Evolutionary conservation across 2,888 invertebrate species (phyloP), one percentile per base, ranked within the genome.

Genomic region (Ametastegia equiseti): DNA sequence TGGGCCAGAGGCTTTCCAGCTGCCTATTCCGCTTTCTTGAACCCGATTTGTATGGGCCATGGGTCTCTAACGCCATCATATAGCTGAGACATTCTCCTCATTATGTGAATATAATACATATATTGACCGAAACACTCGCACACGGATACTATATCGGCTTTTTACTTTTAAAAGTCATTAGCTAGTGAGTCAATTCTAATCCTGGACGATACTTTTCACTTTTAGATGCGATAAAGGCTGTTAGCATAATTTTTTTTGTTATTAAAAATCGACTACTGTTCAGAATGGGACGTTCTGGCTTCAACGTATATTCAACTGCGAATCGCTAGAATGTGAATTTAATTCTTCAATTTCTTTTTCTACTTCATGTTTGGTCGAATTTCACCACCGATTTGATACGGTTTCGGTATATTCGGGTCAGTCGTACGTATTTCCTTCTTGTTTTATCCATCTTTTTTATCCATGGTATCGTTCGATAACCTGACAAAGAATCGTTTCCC

Each of bases 1-100:
- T 47, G 9, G 4, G 9, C 4, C 60, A 27, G 30, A 15, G 30
- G 60, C 60, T 60, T 60, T 60, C 60, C 13, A 30, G 30, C 42
- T n/a, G 42, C 60, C 27, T 60, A 19, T 60, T 60, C 30, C 60
- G 60, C 60, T 60, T 60, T 60, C 60, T 60, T 60, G 60, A 60
- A 60, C 60, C 23, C 60, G 15, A 60, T 60, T 30, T 15, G 27
- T 30, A 60, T 60, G 30, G 30, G 30, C 60, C 15, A 60, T 60
- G 30, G 30, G 30, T 30, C 15, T 60, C 60, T 60, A 60, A 60
- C 60, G 30, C 30, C 30, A 60, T 60, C n/a, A n/a, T n/a, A n/a
- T n/a, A n/a, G n/a, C n/a, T n/a, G 30, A 60, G 60, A 60, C 30
- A 60, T 60, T 60, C 60, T 60, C 60, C 30, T 3, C 15, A 13